Conservation (phyloP, 2,797 vertebrate genomes). For the Epinephelus malabaricus region DNA sequence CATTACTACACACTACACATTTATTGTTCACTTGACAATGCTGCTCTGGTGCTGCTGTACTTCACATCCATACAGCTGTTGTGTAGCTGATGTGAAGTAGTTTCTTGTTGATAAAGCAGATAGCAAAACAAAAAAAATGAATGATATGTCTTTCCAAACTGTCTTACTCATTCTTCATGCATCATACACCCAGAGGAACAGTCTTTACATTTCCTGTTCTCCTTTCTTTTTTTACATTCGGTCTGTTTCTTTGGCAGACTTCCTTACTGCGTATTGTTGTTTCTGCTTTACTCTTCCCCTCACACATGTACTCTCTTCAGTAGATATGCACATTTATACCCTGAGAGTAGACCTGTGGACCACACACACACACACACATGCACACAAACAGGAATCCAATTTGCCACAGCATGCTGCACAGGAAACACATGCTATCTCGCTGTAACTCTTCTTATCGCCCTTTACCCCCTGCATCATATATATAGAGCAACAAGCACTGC, state of each 20-base stretch:
- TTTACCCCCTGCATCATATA: slow-evolving; percentile 16
- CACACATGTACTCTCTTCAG: not conserved
- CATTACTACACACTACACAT: not conserved
- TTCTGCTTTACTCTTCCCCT: not conserved
- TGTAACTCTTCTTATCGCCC: slow-evolving; percentile 19
- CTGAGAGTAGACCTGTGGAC: not conserved
- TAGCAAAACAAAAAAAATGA: slow-evolving; percentile 10
- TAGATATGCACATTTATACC: not conserved
- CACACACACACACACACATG: not conserved
- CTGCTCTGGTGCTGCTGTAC: not conserved
- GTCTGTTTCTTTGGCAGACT: not conserved
- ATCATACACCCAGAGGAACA: not conserved
- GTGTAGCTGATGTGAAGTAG: not conserved
- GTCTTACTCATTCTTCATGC: not conserved
- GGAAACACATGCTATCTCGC: slow-evolving; percentile 9
- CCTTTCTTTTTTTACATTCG: not conserved
- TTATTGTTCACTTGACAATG: not conserved
- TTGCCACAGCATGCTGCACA: slow-evolving; percentile 28
- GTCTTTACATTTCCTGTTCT: not conserved
- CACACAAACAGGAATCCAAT: slow-evolving; percentile 31
- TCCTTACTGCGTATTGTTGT: not conserved
- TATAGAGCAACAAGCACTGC: not conserved
- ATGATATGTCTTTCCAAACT: not conserved
- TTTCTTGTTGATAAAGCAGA: slow-evolving; percentile 1
- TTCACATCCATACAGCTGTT: not conserved